Conservation (phyloP, 2,113 vertebrate genomes). For the Gymnogyps californianus region DNA sequence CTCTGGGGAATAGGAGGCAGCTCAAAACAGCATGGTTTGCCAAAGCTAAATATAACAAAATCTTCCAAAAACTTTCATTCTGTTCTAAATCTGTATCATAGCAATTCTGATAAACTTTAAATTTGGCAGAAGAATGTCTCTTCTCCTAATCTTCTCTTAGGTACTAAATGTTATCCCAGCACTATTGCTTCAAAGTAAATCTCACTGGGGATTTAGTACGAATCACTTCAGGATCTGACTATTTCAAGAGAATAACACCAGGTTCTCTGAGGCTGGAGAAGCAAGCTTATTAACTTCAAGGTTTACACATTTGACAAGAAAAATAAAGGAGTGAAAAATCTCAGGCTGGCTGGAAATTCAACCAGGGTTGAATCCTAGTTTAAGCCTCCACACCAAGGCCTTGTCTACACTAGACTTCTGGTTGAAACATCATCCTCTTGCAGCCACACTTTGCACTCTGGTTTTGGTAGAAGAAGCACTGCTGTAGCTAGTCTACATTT, state of each 20-base stretch:
- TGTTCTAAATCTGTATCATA: neutral
- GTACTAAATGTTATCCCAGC: neutral
- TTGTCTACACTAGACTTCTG: neutral
- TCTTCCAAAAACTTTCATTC: neutral
- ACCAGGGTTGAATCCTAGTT: neutral
- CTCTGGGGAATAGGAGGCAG: slow-evolving; percentile 19
- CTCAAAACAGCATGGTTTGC: slow-evolving; percentile 11
- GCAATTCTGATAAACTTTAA: neutral
- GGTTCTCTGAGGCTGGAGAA: neutral
- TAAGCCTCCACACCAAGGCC: neutral
- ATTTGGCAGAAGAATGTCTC: neutral
- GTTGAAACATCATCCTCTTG: neutral
- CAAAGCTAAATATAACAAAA: neutral
- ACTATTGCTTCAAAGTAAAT: neutral
- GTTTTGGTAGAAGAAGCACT: neutral
- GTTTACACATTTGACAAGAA: neutral
- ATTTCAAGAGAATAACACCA: neutral
- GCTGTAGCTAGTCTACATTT: neutral
- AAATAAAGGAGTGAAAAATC: neutral
- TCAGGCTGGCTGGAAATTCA: neutral
- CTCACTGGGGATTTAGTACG: neutral
- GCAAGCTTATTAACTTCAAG: neutral
- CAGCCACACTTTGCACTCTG: neutral
- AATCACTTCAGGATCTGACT: neutral
- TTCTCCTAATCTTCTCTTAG: neutral